Evolutionary conservation across 2,797 vertebrate genomes (phyloP).

Genomic region (Naso thynnoides): DNA sequence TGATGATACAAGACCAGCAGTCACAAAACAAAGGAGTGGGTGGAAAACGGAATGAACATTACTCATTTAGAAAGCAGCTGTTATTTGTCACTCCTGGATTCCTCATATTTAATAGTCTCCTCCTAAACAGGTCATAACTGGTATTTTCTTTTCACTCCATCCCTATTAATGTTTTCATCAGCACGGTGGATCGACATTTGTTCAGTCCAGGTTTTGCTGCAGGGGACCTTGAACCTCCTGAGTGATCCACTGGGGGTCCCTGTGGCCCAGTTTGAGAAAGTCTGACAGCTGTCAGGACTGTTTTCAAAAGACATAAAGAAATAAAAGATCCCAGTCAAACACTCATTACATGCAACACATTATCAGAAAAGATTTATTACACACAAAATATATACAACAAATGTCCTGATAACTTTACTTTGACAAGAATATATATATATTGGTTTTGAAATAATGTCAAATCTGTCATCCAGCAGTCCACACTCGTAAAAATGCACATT

Average conservation of each 20-base stretch:
- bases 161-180: constrained; percentile 4
- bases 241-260: neutral
- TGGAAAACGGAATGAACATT: neutral
- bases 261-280: neutral
- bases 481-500: neutral
- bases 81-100: neutral
- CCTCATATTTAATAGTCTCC: neutral
- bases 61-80: neutral
- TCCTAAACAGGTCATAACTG: constrained; percentile 10
- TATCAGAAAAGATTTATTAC: no score
- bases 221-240: constrained; percentile 31
- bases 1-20: constrained; percentile 12
- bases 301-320: no score
- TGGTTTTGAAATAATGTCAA: neutral
- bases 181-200: neutral
- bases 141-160: neutral
- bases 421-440: neutral
- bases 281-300: constrained; percentile 10
- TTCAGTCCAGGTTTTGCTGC: neutral
- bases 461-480: neutral
- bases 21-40: neutral
- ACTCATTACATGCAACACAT: neutral
- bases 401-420: neutral
- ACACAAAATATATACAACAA: neutral
- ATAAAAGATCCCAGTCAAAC: neutral